Conservation (phyloP, 1,140 invertebrate genomes). For the Leptopilina clavipes region DNA sequence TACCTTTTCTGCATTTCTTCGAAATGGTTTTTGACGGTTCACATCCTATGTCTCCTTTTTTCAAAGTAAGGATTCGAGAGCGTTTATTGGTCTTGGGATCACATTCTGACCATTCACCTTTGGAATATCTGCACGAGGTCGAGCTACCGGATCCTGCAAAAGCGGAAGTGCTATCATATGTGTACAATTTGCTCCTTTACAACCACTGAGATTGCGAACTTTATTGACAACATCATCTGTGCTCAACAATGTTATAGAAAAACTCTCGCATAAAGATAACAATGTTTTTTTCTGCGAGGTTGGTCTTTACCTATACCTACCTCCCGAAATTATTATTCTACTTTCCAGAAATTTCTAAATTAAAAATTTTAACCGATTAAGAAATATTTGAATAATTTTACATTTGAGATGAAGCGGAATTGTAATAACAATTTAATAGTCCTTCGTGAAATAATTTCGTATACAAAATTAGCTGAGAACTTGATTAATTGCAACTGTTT, state of each 20-base stretch:
- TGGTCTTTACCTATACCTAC: no score
- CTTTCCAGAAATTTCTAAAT: not conserved
- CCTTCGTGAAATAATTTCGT: no score
- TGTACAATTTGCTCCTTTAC: slow-evolving; percentile 26
- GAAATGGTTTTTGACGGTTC: slow-evolving; percentile 89
- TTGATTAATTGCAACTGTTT: not conserved
- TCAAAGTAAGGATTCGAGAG: slow-evolving; percentile 86
- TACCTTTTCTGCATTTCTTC: slow-evolving; percentile 94
- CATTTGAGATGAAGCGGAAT: no score
- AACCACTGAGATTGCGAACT: not conserved
- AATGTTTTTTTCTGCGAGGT: not conserved
- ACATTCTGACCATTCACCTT: slow-evolving; percentile 90
- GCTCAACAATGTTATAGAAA: not conserved
- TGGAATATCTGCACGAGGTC: slow-evolving; percentile 84
- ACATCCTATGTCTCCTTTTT: slow-evolving; percentile 87
- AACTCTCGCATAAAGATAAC: not conserved
- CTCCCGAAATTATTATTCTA: no score
- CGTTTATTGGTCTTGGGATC: slow-evolving; percentile 87
- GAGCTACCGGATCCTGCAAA: slow-evolving; percentile 67
- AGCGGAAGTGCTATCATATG: slow-evolving; percentile 56
- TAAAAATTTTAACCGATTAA: no score
- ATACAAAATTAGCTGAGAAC: no score
- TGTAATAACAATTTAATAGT: no score
- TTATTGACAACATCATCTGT: slow-evolving; percentile 19
- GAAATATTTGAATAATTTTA: no score